Base-by-base conservation (phyloP, 2,113 vertebrate genomes). In the Dendropsophus ebraccatus region DNA sequence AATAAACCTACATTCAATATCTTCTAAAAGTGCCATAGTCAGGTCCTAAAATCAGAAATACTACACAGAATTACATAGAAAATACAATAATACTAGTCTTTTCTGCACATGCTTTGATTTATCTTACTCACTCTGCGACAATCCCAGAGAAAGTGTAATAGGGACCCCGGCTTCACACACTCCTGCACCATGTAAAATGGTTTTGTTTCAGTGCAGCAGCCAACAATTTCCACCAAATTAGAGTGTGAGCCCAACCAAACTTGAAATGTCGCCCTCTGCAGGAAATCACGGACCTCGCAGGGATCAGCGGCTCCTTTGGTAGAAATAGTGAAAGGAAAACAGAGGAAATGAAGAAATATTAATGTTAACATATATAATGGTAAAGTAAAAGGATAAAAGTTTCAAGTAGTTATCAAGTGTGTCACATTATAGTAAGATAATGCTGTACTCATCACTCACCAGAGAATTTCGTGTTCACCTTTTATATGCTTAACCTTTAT, bases 111-210 rank as follows among this genome's bases (percentile, higher is more conserved):
- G 41, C 28, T 7, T 87, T 87, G 35, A 85, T 88, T 60, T n/a
- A n/a, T n/a, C n/a, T 52, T 12, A 45, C 92, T 90, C 50, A 95
- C 94, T 91, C 90, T 91, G 45, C 94, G 91, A 79, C 94, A 95
- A 0, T 81, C 92, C 94, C 94, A 95, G 5, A 95, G 91, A 87
- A 95, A 95, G n/a, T 87, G 90, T 83, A 95, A 88, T 17, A 95
- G 88, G 37, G 93, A 89, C 21, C 93, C 94, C 0, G 90, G 90
- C 76, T 89, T 85, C 52, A 91, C 62, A 37, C 92, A 88, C 78
- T 95, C 94, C 89, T 94, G 49, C 49, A 95, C 8, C 90, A 94
- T 92, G 32, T 92, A 94, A 81, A 94, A 90, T 0, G 94, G 94
- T 52, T 91, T 52, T 19, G 75, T 67, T 1, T 90, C 90, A 28